phyloP scores from a whole-genome alignment of 2,888 invertebrate species.

The Philaethria dido region DNA sequence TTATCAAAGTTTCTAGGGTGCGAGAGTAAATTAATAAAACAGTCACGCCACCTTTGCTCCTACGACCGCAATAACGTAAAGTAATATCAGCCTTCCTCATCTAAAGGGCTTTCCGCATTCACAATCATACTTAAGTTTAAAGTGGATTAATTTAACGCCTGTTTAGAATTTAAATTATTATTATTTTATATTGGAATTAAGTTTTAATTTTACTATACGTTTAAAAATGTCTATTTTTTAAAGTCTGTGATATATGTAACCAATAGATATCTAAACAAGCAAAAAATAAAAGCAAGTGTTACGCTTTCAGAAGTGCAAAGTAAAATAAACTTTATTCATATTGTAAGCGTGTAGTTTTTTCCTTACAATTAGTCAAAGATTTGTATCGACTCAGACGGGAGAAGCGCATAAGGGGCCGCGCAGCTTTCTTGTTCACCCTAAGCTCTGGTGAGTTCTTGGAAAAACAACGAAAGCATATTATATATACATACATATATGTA shows the following conservation, averaged over 20 bases:
- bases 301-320: slow-evolving; percentile 10
- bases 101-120: slow-evolving; percentile 46
- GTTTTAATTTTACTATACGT: background rate
- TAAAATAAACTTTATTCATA: slow-evolving; percentile 36
- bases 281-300: slow-evolving; percentile 30
- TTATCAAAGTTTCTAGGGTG: slow-evolving; percentile 50
- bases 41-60: slow-evolving; percentile 54
- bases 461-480: slow-evolving; percentile 45
- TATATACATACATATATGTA: background rate
- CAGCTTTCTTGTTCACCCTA: slow-evolving; percentile 48
- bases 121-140: slow-evolving; percentile 34
- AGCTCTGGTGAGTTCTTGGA: slow-evolving; percentile 51
- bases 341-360: slow-evolving; percentile 40
- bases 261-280: slow-evolving; percentile 4
- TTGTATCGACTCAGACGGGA: slow-evolving; percentile 49
- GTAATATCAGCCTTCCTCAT: slow-evolving; percentile 53
- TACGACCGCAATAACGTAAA: slow-evolving; percentile 47
- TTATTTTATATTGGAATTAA: background rate
- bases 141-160: slow-evolving; percentile 38
- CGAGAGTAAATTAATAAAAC: slow-evolving; percentile 60
- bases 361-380: slow-evolving; percentile 41
- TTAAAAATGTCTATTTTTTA: background rate
- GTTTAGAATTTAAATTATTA: slow-evolving; percentile 16
- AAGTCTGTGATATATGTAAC: background rate
- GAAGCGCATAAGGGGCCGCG: slow-evolving; percentile 49